phyloP scores from a whole-genome alignment of 37 sponge, comb jelly and placozoan species.

The Ephydatia muelleri region DNA sequence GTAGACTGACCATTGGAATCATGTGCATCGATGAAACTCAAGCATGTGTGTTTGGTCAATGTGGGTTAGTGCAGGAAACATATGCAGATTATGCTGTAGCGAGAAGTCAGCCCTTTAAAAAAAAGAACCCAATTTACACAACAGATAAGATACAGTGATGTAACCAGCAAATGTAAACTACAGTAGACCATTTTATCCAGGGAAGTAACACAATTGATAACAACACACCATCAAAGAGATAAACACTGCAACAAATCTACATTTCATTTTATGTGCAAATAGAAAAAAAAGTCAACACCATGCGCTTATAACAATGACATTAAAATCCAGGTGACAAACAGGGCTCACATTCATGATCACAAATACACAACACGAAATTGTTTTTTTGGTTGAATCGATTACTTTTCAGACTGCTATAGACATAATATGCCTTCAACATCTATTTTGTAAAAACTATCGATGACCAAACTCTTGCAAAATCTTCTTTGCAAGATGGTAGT shows the following conservation, averaged over 20 bases:
- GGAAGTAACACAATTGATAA: no score
- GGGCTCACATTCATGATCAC: background rate
- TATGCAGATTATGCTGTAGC: no score
- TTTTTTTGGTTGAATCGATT: background rate
- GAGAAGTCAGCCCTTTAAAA: no score
- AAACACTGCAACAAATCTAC: background rate
- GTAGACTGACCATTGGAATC: no score
- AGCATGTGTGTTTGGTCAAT: no score
- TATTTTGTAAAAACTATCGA: background rate
- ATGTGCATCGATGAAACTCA: no score
- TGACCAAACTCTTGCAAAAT: slow-evolving; percentile 83
- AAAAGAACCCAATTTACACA: no score
- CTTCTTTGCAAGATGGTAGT: slow-evolving; percentile 53
- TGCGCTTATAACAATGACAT: background rate
- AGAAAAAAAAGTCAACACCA: background rate
- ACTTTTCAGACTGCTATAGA: background rate
- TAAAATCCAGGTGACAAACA: slow-evolving; percentile 1
- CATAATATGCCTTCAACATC: background rate
- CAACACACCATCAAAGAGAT: background rate
- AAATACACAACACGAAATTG: background rate
- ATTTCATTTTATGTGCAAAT: background rate
- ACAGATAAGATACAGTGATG: no score
- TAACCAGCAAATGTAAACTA: no score
- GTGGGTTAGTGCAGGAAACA: no score
- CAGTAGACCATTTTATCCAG: no score